Evolutionary conservation across 2,888 invertebrate species (phyloP), one percentile per base, ranked within the genome.

Genomic region (Listrodromus nycthemerus): DNA sequence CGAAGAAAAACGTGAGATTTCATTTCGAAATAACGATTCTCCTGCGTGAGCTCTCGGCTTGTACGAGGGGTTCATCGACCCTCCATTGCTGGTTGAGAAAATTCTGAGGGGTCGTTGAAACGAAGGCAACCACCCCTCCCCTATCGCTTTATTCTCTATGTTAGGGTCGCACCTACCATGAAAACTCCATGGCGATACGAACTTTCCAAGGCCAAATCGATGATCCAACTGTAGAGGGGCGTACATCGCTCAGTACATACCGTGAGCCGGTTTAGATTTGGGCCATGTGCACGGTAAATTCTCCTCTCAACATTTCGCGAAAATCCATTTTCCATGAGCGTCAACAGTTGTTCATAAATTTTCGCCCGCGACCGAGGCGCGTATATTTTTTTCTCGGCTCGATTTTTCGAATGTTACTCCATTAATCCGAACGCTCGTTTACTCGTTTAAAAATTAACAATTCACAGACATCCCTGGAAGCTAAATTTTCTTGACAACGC

Each of bases 21-120:
- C 70, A 80, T 83, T 85, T 81, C 70, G 61, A 71, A 80, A 80
- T 63, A 77, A 84, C 78, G 78, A 87, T 76, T 76, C 84, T 63
- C 67, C 73, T 70, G 70, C 65, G 65, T 70, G 61, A 61, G 81
- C 84, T 55, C 30, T 41, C 79, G 82, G 70, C 63, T 79, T 84
- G 58, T 71, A 70, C 78, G 78, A 86, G 84, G 87, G 80, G 87
- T 86, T 85, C 87, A 87, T 87, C 87, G 85, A 86, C 86, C 86
- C 85, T 86, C 84, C 74, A 80, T 82, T 75, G 80, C 73, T 71
- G 85, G 80, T 79, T 82, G 84, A 84, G 87, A 86, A 87, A 87
- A 87, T 86, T 81, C 84, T 80, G 66, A 86, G 86, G 87, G 87
- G 85, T 84, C 80, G 86, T 73, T 82, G 71, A 78, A 81, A 84